Evolutionary conservation across 2,797 vertebrate species (phyloP), one percentile per base, ranked within the genome.

Genomic region (Liparis tanakae): DNA sequence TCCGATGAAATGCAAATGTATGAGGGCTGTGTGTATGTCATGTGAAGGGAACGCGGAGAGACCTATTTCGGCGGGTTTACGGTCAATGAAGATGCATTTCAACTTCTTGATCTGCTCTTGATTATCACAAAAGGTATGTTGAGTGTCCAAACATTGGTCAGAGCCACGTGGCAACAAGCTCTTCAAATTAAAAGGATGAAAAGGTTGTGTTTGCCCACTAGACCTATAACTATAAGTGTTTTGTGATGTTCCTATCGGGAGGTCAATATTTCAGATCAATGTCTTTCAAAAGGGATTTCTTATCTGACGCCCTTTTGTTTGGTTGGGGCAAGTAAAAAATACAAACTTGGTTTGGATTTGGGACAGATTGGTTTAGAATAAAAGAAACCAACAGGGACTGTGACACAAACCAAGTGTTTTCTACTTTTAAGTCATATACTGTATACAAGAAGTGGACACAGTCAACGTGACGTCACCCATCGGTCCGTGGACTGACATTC

Each of bases 1-100:
- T 77, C 82, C 80, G 88, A 90, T 87, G 78, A 87, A 87, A 89
- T 79, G 86, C 74, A 85, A 87, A 91, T 87, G 75, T 80, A 87
- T 76, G 79, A 67, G 48, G 43, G 44, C 50, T 63, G 63, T 56
- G 63, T 56, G 61, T 39, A 54, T 71, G 61, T 58, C 53, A 71
- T 51, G 5, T 54, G 48, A 62, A 10, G 22, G 70, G 56, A 30
- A 25, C n/a, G 68, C 59, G 58, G 50, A 41, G 59, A 71, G 56
- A 67, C 68, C 34, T 48, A 34, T 57, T 57, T 66, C 54, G 62
- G 20, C 34, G 65, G 61, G 59, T 80, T 76, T 67, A 55, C n/a
- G 34, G 50, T 6, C 54, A 61, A 67, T 80, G 17, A 33, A 37
- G 56, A 43, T 48, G 1, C 1, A 39, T 65, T 46, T 46, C 3